These are phyloP conservation scores for Dysidea cf. avara DNA, from an alignment of 37 sponge, comb jelly and placozoan genomes.

Conservation along the genomic window DNA sequence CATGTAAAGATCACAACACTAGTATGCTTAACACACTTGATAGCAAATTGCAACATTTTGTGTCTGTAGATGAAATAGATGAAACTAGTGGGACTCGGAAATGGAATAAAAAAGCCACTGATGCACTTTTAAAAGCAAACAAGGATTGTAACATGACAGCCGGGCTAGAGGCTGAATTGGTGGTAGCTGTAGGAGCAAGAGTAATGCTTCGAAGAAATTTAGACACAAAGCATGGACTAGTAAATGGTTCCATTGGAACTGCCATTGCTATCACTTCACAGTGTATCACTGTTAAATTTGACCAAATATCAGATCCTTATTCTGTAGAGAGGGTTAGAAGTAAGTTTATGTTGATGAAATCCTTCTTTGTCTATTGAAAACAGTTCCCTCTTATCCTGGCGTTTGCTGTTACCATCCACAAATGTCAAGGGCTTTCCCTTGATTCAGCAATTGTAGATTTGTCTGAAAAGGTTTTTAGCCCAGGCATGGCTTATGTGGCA, in stretches of 20 bases:
- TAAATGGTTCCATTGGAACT: conserved; percentile 62
- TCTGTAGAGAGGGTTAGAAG: conserved; percentile 26
- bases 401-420: conserved; percentile 48
- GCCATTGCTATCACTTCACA: conserved; percentile 5
- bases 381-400: conserved; percentile 57
- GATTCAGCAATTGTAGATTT: conserved; percentile 67
- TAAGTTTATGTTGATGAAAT: conserved; percentile 41
- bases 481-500: conserved; percentile 70
- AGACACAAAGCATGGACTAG: conserved; percentile 32
- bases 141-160: conserved; percentile 59
- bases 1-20: conserved; percentile 29
- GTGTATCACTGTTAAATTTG: conserved; percentile 51
- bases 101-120: conserved; percentile 44
- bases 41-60: background rate
- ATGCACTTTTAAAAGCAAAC: conserved; percentile 49
- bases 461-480: conserved; percentile 38
- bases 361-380: conserved; percentile 32
- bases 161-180: conserved; percentile 42
- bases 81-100: conserved; percentile 38
- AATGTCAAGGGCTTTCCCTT: conserved; percentile 56
- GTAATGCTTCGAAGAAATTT: conserved; percentile 71
- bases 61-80: conserved; percentile 51
- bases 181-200: conserved; percentile 52
- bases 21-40: conserved; percentile 11
- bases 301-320: conserved; percentile 20